phyloP scores from a whole-genome alignment of 2,888 invertebrate species.

The Brachyopa scutellaris region DNA sequence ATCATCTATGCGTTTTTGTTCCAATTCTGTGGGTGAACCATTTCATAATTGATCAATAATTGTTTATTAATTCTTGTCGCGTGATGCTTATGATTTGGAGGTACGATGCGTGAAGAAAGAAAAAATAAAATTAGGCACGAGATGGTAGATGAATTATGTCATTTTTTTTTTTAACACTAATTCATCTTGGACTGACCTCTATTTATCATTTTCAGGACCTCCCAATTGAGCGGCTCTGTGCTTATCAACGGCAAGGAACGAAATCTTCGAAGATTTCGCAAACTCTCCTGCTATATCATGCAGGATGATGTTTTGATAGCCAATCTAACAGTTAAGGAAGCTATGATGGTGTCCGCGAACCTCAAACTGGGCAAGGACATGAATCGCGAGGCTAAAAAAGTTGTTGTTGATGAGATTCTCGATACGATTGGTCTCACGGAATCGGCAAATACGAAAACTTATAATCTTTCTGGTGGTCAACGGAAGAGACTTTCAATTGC shows the following conservation, averaged over 20 bases:
- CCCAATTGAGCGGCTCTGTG: slow-evolving; percentile 92
- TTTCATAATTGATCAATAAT: slow-evolving; percentile 14
- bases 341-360: slow-evolving; percentile 96
- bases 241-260: slow-evolving; percentile 94
- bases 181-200: neutral
- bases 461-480: slow-evolving; percentile 94
- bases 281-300: slow-evolving; percentile 98
- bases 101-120: neutral
- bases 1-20: neutral
- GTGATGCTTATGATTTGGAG: neutral
- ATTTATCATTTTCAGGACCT: slow-evolving; percentile 85
- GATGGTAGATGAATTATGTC: neutral
- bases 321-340: slow-evolving; percentile 94
- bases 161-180: neutral
- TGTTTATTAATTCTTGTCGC: slow-evolving; percentile 13
- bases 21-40: neutral
- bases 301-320: slow-evolving; percentile 95
- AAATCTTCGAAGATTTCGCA: slow-evolving; percentile 93
- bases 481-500: slow-evolving; percentile 95
- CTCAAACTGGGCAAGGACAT: slow-evolving; percentile 93
- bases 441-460: slow-evolving; percentile 90
- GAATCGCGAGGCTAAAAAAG: slow-evolving; percentile 87
- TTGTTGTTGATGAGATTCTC: slow-evolving; percentile 92
- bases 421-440: slow-evolving; percentile 92
- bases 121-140: no score